phyloP scores from a whole-genome alignment of 1,140 invertebrate species.

The Lordiphosa clarofinis region DNA sequence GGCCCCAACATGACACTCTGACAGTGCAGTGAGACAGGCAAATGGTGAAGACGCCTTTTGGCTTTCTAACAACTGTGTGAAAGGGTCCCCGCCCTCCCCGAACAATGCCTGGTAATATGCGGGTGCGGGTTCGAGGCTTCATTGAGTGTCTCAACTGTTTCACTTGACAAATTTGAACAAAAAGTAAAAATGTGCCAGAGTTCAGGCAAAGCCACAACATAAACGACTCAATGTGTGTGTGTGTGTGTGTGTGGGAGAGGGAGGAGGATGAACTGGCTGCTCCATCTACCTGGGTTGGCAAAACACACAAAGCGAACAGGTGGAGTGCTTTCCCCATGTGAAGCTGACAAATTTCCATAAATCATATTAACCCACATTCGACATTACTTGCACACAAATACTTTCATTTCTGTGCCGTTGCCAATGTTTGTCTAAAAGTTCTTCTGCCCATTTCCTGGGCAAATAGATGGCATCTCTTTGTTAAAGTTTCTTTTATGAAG shows the following conservation, averaged over 20 bases:
- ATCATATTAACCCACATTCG: slow-evolving; percentile 68
- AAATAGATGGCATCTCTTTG: slow-evolving; percentile 23
- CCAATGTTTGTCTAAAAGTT: slow-evolving; percentile 45
- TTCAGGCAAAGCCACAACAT: slow-evolving; percentile 25
- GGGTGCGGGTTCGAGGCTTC: slow-evolving; percentile 31
- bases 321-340: slow-evolving; percentile 44
- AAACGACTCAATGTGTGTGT: slow-evolving; percentile 22
- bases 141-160: slow-evolving; percentile 64
- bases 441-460: slow-evolving; percentile 34
- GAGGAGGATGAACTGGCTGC: slow-evolving; percentile 19
- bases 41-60: slow-evolving; percentile 49
- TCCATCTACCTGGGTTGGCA: slow-evolving; percentile 34
- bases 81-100: not conserved
- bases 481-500: slow-evolving; percentile 11
- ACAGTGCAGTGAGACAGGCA: slow-evolving; percentile 36
- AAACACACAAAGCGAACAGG: slow-evolving; percentile 41
- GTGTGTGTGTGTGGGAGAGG: not conserved
- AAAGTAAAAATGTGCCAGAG: slow-evolving; percentile 46
- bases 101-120: slow-evolving; percentile 55
- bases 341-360: slow-evolving; percentile 65
- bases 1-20: slow-evolving; percentile 26
- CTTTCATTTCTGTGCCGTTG: not conserved
- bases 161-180: slow-evolving; percentile 60
- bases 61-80: slow-evolving; percentile 26
- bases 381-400: slow-evolving; percentile 29